A percentile compares a stretch with the other conserved stretches of the same genome.
These are phyloP conservation scores for Palythoa heliodiscus DNA, from an alignment of 92 coral and sea anemone species.

Conservation along the genomic window DNA sequence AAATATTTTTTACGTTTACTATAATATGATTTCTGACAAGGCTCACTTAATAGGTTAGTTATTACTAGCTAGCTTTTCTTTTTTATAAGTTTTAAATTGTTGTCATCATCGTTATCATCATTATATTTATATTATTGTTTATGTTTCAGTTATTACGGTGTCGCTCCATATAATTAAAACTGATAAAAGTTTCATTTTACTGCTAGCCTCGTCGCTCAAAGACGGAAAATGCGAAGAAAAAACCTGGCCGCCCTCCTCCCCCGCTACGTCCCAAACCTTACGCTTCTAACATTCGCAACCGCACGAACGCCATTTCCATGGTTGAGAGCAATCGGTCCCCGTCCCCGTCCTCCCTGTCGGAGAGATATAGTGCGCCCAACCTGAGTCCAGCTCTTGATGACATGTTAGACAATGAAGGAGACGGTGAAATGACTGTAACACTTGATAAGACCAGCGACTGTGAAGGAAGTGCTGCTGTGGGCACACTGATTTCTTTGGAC, in stretches of 20 bases:
- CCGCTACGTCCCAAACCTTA: conserved; percentile 75
- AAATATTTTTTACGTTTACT: too few relatives aligned
- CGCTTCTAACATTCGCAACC: conserved; percentile 55
- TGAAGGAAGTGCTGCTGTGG: neutral
- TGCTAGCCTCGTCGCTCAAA: conserved; percentile 49
- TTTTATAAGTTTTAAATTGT: too few relatives aligned
- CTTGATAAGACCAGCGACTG: neutral
- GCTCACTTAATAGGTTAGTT: too few relatives aligned
- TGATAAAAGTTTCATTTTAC: neutral
- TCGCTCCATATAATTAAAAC: neutral
- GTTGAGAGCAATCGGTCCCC: conserved; percentile 26
- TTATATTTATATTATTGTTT: too few relatives aligned
- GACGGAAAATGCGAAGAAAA: conserved; percentile 39
- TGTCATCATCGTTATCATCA: too few relatives aligned
- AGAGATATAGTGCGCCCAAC: conserved; percentile 72
- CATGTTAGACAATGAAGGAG: conserved; percentile 2
- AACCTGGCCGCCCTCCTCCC: conserved; percentile 74
- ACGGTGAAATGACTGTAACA: neutral
- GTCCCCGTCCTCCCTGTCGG: conserved; percentile 40
- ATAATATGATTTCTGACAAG: too few relatives aligned
- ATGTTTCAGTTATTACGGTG: neutral
- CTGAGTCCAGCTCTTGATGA: conserved; percentile 33
- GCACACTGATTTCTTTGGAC: conserved; percentile 13
- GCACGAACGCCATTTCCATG: conserved; percentile 72
- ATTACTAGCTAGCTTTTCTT: too few relatives aligned